Percentiles rank a stretch among this genome's conserved stretches.
Evolutionary conservation across 2,888 invertebrate genomes (phyloP).

Genomic region (Tachina lurida): DNA sequence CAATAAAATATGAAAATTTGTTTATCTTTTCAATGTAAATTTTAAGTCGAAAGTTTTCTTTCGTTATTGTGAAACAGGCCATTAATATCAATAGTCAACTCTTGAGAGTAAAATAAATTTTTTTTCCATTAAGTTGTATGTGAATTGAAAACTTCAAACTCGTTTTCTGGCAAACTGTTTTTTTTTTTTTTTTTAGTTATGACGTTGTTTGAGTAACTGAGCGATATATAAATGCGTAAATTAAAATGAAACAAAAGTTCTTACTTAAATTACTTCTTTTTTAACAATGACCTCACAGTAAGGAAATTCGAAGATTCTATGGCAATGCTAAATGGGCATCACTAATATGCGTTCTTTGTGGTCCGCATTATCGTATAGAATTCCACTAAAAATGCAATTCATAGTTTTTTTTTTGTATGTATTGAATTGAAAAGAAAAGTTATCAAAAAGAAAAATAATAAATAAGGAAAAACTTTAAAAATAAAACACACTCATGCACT

Average conservation of each 20-base stretch:
- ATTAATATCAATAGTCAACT: too few relatives aligned
- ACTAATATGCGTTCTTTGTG: conserved; percentile 18
- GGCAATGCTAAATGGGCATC: conserved; percentile 44
- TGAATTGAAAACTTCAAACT: too few relatives aligned
- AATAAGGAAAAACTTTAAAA: conserved; percentile 35
- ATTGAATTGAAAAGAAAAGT: conserved; percentile 28
- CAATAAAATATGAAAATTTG: too few relatives aligned
- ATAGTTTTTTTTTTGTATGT: conserved; percentile 41
- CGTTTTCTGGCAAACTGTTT: too few relatives aligned
- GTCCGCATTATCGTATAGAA: conserved; percentile 30
- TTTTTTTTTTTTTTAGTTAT: too few relatives aligned
- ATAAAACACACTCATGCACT: conserved; percentile 39
- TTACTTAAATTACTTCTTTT: conserved; percentile 25
- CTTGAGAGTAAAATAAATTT: too few relatives aligned
- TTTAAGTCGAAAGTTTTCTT: too few relatives aligned
- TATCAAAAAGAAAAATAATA: not conserved
- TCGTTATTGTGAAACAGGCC: too few relatives aligned
- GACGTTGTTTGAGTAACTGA: too few relatives aligned
- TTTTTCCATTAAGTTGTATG: too few relatives aligned
- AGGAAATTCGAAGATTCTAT: conserved; percentile 27
- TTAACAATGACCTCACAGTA: conserved; percentile 39
- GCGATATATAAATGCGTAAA: not conserved
- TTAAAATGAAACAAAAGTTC: conserved; percentile 28
- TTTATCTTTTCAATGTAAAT: too few relatives aligned
- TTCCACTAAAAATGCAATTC: conserved; percentile 51